Percentiles rank a stretch among this genome's conserved stretches.
Conservation (phyloP, 92 coral and sea anemone species). For the Parazoanthus atlanticus region DNA sequence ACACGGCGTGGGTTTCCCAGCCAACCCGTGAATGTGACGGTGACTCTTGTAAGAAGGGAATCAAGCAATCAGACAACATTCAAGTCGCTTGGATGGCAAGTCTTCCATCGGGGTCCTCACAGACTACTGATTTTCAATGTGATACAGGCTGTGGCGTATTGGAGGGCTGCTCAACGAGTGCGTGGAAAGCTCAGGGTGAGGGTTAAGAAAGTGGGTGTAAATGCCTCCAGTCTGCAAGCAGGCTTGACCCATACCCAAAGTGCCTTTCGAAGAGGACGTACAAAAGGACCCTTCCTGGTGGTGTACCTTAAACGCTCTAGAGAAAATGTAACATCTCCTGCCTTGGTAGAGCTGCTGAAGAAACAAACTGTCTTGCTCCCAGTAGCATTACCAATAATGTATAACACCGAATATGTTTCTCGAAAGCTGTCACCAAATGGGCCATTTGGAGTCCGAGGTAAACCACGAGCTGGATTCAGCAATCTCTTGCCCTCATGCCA, state of each 20-base stretch:
- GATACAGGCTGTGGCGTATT: not conserved
- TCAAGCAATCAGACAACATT: not conserved
- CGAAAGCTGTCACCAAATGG: not conserved
- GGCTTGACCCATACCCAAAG: not conserved
- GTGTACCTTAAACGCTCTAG: not conserved
- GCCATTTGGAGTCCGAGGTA: not conserved
- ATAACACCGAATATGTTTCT: not conserved
- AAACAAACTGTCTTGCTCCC: not conserved
- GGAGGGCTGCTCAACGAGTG: not conserved
- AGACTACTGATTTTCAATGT: not conserved
- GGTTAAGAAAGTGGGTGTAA: not conserved
- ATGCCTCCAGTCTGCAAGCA: not conserved
- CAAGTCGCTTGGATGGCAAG: slow-evolving; percentile 20
- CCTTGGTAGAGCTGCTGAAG: not conserved
- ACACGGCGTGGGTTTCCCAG: not conserved
- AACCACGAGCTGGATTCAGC: not conserved
- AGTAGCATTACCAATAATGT: not conserved
- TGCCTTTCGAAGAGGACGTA: not conserved
- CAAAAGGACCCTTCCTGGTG: slow-evolving; percentile 2
- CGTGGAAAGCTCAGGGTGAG: not conserved
- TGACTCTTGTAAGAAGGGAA: not conserved
- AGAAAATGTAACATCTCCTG: not conserved
- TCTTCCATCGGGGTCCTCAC: not conserved
- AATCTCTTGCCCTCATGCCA: not conserved
- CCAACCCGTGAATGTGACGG: not conserved